Conservation (phyloP, 2,888 invertebrate species). For the Antheraea assamensis region DNA sequence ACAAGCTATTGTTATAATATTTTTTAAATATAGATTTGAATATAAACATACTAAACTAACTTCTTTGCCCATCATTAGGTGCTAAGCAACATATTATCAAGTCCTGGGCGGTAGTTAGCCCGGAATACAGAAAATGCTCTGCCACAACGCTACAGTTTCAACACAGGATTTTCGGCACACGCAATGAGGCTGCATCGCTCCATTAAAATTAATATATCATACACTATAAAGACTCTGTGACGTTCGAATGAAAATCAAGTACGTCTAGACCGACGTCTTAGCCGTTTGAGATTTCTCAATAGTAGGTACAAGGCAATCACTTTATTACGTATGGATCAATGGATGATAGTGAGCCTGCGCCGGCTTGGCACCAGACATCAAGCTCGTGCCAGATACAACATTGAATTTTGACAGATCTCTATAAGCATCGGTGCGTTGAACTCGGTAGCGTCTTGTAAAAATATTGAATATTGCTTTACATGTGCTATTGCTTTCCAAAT, state of each 20-base stretch:
- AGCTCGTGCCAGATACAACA: slow-evolving; percentile 22
- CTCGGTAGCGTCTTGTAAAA: background rate
- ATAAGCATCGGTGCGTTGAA: slow-evolving; percentile 16
- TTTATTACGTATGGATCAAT: slow-evolving; percentile 8
- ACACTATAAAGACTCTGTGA: background rate
- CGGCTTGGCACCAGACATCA: slow-evolving; percentile 15
- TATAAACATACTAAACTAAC: no score
- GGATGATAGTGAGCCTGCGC: slow-evolving; percentile 11
- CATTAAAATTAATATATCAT: no score
- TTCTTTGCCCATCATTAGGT: no score
- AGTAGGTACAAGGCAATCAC: background rate
- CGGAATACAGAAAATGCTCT: no score
- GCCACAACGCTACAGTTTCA: no score
- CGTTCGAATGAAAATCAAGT: background rate
- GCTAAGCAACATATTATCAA: no score
- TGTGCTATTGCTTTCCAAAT: background rate
- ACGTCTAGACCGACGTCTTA: background rate
- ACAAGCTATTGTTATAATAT: no score
- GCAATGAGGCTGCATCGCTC: no score
- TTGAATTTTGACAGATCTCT: slow-evolving; percentile 13
- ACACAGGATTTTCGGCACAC: no score
- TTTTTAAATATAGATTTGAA: no score
- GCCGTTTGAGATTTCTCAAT: background rate
- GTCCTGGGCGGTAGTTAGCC: no score
- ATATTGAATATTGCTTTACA: background rate